A percentile compares a stretch with the other conserved stretches of the same genome.
Conservation (phyloP, 1,140 invertebrate species). For the Drosophila lacteicornis region DNA sequence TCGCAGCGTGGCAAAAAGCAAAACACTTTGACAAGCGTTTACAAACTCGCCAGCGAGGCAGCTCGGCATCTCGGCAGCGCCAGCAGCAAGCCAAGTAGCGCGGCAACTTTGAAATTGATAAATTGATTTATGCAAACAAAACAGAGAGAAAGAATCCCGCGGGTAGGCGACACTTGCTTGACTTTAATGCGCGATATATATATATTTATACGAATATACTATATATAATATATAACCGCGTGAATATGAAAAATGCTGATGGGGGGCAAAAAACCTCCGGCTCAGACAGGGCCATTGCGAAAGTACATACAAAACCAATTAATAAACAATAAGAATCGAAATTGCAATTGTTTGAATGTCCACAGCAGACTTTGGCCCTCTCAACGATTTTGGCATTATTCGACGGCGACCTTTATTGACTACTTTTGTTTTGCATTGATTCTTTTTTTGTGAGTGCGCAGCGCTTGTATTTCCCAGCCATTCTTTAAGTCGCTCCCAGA, state of each 20-base stretch:
- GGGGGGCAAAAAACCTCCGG: constrained; percentile 12
- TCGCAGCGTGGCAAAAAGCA: constrained; percentile 58
- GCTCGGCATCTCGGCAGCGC: constrained; percentile 22
- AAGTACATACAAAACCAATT: constrained; percentile 48
- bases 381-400: constrained; percentile 39
- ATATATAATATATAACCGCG: neutral
- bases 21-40: constrained; percentile 82
- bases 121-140: constrained; percentile 79
- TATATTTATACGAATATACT: constrained; percentile 13
- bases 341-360: constrained; percentile 55
- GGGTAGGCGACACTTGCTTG: constrained; percentile 39
- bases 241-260: constrained; percentile 66
- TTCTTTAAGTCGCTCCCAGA: constrained; percentile 30
- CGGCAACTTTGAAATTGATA: constrained; percentile 80
- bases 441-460: constrained; percentile 9
- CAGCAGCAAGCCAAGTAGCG: constrained; percentile 55
- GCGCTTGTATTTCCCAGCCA: constrained; percentile 6
- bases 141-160: constrained; percentile 27
- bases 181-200: constrained; percentile 37
- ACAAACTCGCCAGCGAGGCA: constrained; percentile 68
- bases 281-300: constrained; percentile 19
- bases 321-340: constrained; percentile 44
- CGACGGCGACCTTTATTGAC: constrained; percentile 32
- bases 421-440: constrained; percentile 38
- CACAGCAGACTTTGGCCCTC: constrained; percentile 32